These are phyloP conservation scores for Pegea sp. DNA, from an alignment of 23 tunicate genomes.

Conservation along the genomic window DNA sequence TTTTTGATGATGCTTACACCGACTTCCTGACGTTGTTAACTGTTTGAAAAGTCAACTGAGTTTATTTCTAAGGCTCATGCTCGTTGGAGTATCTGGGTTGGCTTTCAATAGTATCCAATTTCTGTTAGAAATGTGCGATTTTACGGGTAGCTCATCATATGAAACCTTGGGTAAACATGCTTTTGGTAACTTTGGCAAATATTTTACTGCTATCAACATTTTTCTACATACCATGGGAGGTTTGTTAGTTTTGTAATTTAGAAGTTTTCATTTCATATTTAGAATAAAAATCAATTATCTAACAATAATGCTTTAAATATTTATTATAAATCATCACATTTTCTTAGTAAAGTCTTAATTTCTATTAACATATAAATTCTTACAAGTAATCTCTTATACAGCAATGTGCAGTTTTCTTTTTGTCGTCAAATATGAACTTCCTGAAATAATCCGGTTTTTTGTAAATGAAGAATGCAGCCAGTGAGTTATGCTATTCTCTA, in stretches of 20 bases:
- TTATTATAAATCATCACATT: too few relatives aligned
- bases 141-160: slow-evolving; percentile 74
- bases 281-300: too few relatives aligned
- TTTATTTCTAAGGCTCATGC: too few relatives aligned
- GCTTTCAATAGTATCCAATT: slow-evolving; percentile 69
- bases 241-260: too few relatives aligned
- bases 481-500: neutral
- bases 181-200: slow-evolving; percentile 57
- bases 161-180: slow-evolving; percentile 76
- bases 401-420: slow-evolving; percentile 94
- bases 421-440: slow-evolving; percentile 83
- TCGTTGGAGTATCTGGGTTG: slow-evolving; percentile 58
- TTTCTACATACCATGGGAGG: slow-evolving; percentile 88
- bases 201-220: slow-evolving; percentile 50
- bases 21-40: too few relatives aligned
- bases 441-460: slow-evolving; percentile 56
- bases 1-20: too few relatives aligned
- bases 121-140: slow-evolving; percentile 82
- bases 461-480: slow-evolving; percentile 7
- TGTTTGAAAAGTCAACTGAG: too few relatives aligned
- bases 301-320: too few relatives aligned
- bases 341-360: too few relatives aligned
- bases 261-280: too few relatives aligned
- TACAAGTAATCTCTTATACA: slow-evolving; percentile 12
- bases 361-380: too few relatives aligned